These are phyloP conservation scores for Hylia prasina DNA, from an alignment of 2,113 vertebrate species.

Conservation along the genomic window DNA sequence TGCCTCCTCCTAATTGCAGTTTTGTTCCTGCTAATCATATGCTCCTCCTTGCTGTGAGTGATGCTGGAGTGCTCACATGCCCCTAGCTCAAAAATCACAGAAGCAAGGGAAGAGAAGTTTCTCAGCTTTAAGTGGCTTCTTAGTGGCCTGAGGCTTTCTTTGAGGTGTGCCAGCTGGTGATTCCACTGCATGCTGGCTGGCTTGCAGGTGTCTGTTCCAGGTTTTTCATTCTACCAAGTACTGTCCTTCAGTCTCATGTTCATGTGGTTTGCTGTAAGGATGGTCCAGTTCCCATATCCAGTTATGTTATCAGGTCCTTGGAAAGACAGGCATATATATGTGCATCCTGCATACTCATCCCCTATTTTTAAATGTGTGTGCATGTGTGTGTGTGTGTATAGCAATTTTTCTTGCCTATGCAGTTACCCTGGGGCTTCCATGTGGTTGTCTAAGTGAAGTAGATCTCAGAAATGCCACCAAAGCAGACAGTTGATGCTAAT, in stretches of 20 bases:
- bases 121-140: neutral
- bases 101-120: neutral
- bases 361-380: neutral
- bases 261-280: neutral
- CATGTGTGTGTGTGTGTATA: neutral
- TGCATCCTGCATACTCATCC: neutral
- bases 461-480: neutral
- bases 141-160: neutral
- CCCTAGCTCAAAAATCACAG: neutral
- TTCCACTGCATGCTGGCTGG: neutral
- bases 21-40: conserved; percentile 23
- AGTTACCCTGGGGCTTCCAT: neutral
- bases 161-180: neutral
- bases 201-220: neutral
- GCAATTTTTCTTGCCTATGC: neutral
- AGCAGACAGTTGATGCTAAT: neutral
- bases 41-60: neutral
- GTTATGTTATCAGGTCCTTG: neutral
- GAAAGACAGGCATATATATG: neutral
- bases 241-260: neutral
- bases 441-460: neutral
- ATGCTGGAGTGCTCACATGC: neutral
- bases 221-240: neutral
- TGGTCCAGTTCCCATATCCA: neutral
- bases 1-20: conserved; percentile 6